Percentiles rank a stretch among this genome's conserved stretches.
These are phyloP conservation scores for Littorina saxatilis DNA, from an alignment of 1,140 invertebrate genomes.

Conservation along the genomic window DNA sequence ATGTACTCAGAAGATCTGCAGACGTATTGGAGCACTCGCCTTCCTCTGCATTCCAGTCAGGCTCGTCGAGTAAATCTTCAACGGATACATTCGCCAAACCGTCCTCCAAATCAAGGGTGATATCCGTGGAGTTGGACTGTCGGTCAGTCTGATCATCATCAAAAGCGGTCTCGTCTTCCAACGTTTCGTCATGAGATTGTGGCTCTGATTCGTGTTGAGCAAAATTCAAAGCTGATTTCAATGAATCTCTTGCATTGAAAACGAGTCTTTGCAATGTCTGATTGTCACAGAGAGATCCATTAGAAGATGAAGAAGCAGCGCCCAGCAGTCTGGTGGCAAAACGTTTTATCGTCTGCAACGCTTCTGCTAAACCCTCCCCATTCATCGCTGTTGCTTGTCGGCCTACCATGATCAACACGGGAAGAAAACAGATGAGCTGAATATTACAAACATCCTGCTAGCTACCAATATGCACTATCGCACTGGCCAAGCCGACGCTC, in stretches of 20 bases:
- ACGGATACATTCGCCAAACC: background rate
- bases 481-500: too few relatives aligned
- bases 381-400: background rate
- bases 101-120: background rate
- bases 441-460: too few relatives aligned
- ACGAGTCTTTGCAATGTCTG: background rate
- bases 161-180: too few relatives aligned
- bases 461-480: too few relatives aligned
- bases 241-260: background rate
- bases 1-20: too few relatives aligned
- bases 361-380: background rate
- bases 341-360: background rate
- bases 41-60: background rate
- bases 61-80: background rate
- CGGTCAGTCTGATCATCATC: too few relatives aligned
- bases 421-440: too few relatives aligned
- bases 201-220: too few relatives aligned
- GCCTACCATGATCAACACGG: constrained; percentile 26
- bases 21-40: too few relatives aligned
- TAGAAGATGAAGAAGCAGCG: too few relatives aligned
- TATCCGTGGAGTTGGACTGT: too few relatives aligned
- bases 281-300: background rate
- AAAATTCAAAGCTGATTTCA: background rate
- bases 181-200: too few relatives aligned
- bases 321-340: background rate